Percentiles rank a stretch among this genome's conserved stretches.
Conservation (phyloP, 2,888 invertebrate species). For the Caenorhabditis sp. region DNA sequence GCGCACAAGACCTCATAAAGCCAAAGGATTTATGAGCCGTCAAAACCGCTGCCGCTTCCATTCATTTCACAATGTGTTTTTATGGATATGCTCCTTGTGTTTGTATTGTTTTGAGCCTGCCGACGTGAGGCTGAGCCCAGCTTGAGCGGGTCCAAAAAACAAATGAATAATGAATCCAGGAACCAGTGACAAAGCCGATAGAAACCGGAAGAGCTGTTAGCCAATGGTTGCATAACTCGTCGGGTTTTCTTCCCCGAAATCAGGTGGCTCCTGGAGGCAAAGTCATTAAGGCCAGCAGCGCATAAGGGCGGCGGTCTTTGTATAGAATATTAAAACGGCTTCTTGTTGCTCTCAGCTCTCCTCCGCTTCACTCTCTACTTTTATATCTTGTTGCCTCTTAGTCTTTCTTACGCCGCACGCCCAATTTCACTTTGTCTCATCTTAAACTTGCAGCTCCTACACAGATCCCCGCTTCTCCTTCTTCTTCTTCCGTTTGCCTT, state of each 20-base stretch:
- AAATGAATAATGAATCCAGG: constrained; percentile 48
- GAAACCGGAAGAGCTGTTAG: too few species aligned
- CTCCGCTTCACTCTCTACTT: constrained; percentile 11
- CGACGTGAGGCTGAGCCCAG: too few species aligned
- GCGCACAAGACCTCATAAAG: constrained; percentile 44
- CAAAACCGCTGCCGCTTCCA: constrained; percentile 25
- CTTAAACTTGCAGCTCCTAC: constrained; percentile 43
- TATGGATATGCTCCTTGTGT: constrained; percentile 18
- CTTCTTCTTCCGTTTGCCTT: too few species aligned
- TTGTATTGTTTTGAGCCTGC: constrained; percentile 26
- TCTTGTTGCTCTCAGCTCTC: constrained; percentile 21
- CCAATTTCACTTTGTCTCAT: constrained; percentile 60
- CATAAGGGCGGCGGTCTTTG: constrained; percentile 24
- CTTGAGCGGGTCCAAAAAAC: constrained; percentile 34
- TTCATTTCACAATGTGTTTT: constrained; percentile 45
- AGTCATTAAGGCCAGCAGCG: constrained; percentile 19
- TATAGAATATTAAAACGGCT: constrained; percentile 42
- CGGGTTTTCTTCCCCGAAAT: constrained; percentile 3
- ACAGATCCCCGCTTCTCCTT: constrained; percentile 26
- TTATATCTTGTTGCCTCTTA: constrained; percentile 16
- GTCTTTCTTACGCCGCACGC: constrained; percentile 24
- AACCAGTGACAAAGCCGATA: too few species aligned
- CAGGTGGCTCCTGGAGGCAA: constrained; percentile 14
- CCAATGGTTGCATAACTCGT: too few species aligned
- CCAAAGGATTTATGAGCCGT: constrained; percentile 49